A percentile compares a stretch with the other conserved stretches of the same genome.
phyloP scores from a whole-genome alignment of 2,888 invertebrate species.

The Atrina japonica region DNA sequence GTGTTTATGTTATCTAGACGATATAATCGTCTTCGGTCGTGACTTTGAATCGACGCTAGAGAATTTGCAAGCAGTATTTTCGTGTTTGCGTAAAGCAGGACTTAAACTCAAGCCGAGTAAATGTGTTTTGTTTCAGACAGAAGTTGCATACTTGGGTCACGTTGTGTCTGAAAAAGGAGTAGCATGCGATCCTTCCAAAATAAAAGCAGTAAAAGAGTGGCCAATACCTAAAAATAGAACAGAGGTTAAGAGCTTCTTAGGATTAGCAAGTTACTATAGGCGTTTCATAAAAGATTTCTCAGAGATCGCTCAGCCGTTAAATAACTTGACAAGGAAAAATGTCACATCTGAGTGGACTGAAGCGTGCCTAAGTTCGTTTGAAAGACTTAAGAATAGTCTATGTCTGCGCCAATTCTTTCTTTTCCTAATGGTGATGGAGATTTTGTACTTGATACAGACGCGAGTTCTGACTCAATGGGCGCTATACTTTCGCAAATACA shows the following conservation, averaged over 20 bases:
- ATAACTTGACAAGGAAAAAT: conserved; percentile 20
- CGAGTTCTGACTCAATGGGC: conserved; percentile 49
- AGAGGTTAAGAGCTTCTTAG: conserved; percentile 18
- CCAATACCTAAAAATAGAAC: conserved; percentile 12
- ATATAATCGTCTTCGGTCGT: conserved; percentile 36
- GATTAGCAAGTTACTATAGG: conserved; percentile 20
- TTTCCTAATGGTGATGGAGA: conserved; percentile 27
- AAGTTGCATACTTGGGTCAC: conserved; percentile 37
- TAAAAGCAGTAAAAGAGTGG: conserved; percentile 27
- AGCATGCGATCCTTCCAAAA: no score
- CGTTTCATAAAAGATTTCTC: conserved; percentile 23
- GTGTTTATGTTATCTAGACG: conserved; percentile 54
- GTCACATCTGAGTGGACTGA: conserved; percentile 20
- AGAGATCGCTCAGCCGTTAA: conserved; percentile 17
- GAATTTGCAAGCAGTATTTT: background rate
- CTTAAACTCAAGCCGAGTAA: conserved; percentile 37
- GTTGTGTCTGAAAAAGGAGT: no score
- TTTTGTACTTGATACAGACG: conserved; percentile 52
- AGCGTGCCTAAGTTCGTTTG: conserved; percentile 26
- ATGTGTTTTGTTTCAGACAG: conserved; percentile 33
- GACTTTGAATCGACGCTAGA: background rate
- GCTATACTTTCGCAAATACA: conserved; percentile 48
- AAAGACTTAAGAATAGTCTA: conserved; percentile 23
- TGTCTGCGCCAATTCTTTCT: conserved; percentile 14
- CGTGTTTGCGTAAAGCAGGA: background rate